Percentiles rank a stretch among this genome's conserved stretches.
phyloP scores from a whole-genome alignment of 2,888 invertebrate genomes.

The Aspidiotus rigidus region DNA sequence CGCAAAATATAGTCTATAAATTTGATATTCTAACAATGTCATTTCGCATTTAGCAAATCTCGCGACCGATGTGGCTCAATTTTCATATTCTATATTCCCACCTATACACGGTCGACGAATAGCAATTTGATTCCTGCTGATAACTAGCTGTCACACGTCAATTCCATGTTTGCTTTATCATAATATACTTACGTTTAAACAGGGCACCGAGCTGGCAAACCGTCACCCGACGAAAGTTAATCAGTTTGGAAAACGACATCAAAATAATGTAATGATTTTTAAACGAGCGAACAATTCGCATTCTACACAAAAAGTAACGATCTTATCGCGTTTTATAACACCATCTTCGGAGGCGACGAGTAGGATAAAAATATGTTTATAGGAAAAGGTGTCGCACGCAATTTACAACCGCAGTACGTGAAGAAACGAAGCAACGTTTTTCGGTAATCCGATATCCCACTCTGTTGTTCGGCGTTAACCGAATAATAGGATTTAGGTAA shows the following conservation, averaged over 20 bases:
- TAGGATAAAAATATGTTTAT: not conserved
- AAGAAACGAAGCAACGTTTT: slow-evolving; percentile 10
- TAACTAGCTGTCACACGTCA: no score
- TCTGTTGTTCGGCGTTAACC: slow-evolving; percentile 1
- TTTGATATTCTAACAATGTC: no score
- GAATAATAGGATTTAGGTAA: slow-evolving; percentile 30
- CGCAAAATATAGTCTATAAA: no score
- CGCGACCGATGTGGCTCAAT: no score
- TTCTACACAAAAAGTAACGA: not conserved
- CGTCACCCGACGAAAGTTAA: not conserved
- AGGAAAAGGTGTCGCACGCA: slow-evolving; percentile 6
- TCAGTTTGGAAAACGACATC: slow-evolving; percentile 2
- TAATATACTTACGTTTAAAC: no score
- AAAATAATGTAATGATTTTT: not conserved
- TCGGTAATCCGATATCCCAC: slow-evolving; percentile 23
- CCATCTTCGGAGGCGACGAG: no score
- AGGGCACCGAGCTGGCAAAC: no score
- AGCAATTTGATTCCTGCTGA: no score
- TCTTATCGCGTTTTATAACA: not conserved
- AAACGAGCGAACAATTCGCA: not conserved
- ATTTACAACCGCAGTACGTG: slow-evolving; percentile 17
- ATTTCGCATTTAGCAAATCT: no score
- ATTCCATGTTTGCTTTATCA: no score
- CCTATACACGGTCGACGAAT: no score
- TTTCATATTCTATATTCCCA: no score